phyloP scores from a whole-genome alignment of 2,113 vertebrate genomes.

The Electrona antarctica region DNA sequence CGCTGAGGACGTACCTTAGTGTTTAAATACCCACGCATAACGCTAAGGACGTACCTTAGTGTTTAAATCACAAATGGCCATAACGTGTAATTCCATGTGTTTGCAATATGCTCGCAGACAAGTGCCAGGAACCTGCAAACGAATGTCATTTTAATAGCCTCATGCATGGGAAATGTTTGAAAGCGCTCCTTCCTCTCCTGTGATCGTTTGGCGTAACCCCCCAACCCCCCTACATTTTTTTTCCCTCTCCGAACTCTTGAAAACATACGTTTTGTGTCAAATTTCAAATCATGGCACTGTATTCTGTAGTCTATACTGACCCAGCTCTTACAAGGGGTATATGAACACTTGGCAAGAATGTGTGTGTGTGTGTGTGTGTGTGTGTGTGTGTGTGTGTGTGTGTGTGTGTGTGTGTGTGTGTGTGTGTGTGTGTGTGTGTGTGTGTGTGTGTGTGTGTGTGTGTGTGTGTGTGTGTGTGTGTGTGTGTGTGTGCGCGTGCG shows the following conservation, averaged over 20 bases:
- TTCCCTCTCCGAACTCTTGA: conserved; percentile 52
- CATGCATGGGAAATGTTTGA: conserved; percentile 75
- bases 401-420: neutral
- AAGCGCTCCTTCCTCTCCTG: conserved; percentile 69
- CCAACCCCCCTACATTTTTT: conserved; percentile 61
- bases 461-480: conserved; percentile 1
- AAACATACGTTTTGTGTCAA: conserved; percentile 76
- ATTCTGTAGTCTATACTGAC: conserved; percentile 35
- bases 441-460: conserved; percentile 16
- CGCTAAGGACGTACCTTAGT: conserved; percentile 67
- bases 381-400: no score
- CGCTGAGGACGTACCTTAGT: conserved; percentile 68
- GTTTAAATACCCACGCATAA: no score
- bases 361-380: neutral
- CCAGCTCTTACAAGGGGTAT: conserved; percentile 34
- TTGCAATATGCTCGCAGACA: conserved; percentile 75
- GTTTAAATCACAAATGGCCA: conserved; percentile 72
- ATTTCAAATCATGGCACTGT: conserved; percentile 64
- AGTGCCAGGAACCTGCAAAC: conserved; percentile 76
- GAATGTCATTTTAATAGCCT: conserved; percentile 79
- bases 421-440: conserved; percentile 4
- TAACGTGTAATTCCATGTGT: conserved; percentile 76
- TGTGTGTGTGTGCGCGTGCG: neutral
- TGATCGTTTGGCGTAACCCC: conserved; percentile 75
- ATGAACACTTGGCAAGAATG: conserved; percentile 44